Conservation (phyloP, 2,888 invertebrate genomes). For the Trissolcus brochymenae region DNA sequence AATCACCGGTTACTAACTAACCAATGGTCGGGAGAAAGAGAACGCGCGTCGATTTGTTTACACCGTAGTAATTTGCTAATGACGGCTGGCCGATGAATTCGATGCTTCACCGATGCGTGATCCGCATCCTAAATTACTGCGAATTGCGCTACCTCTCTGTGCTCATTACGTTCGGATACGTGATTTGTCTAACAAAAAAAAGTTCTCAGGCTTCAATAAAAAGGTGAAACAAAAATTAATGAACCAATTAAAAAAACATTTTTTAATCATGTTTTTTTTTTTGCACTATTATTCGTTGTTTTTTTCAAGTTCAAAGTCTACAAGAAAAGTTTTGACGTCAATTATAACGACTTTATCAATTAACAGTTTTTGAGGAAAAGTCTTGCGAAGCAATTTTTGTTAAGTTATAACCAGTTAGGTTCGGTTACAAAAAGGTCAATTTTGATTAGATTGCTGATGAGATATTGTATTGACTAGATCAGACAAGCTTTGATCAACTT, state of each 20-base stretch:
- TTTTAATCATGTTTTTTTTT: neutral
- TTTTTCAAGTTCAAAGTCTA: no score
- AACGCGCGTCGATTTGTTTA: constrained; percentile 70
- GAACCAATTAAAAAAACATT: neutral
- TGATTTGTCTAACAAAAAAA: constrained; percentile 38
- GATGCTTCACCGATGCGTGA: constrained; percentile 64
- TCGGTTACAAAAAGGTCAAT: constrained; percentile 1
- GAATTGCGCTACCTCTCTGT: constrained; percentile 18
- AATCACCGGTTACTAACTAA: constrained; percentile 70
- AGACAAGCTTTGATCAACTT: constrained; percentile 34
- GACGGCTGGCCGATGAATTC: constrained; percentile 61
- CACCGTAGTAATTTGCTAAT: constrained; percentile 75
- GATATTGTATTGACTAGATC: constrained; percentile 24
- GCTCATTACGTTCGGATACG: constrained; percentile 1
- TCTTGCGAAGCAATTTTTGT: no score
- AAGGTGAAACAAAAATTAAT: neutral
- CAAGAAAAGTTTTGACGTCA: no score
- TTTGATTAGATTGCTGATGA: constrained; percentile 9
- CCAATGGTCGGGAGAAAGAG: constrained; percentile 57
- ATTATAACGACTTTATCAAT: neutral
- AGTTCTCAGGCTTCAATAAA: neutral
- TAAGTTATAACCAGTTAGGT: neutral
- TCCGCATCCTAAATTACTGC: constrained; percentile 58
- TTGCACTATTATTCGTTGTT: no score
- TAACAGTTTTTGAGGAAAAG: no score